A percentile compares a stretch with the other conserved stretches of the same genome.
Evolutionary conservation across 2,888 invertebrate species (phyloP).

Genomic region (Polietes domitor): DNA sequence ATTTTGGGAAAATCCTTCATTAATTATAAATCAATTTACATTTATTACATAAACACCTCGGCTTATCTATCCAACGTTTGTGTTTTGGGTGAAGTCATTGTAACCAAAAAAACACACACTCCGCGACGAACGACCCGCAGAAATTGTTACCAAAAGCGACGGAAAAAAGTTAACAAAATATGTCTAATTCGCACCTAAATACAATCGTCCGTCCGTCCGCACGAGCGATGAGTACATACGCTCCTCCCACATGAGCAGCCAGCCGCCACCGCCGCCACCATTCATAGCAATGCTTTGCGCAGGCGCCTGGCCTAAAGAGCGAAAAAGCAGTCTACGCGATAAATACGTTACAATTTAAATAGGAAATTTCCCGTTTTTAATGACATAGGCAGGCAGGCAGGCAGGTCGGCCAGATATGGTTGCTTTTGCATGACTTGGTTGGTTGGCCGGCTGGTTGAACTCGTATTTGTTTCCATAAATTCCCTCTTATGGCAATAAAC

Average conservation of each 20-base stretch:
- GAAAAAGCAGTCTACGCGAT: slow-evolving; percentile 11
- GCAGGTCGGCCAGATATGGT: background rate
- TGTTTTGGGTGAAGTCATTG: slow-evolving; percentile 14
- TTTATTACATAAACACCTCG: slow-evolving; percentile 2
- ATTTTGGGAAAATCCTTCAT: slow-evolving; percentile 49
- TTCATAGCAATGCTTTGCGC: slow-evolving; percentile 28
- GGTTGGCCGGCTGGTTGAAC: slow-evolving; percentile 23
- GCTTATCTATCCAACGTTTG: background rate
- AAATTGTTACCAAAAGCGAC: slow-evolving; percentile 20
- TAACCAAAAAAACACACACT: background rate
- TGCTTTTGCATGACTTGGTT: slow-evolving; percentile 1
- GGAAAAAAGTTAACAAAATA: background rate
- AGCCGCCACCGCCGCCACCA: background rate
- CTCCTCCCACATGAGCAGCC: background rate
- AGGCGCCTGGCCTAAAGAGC: slow-evolving; percentile 37
- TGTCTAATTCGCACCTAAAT: slow-evolving; percentile 30
- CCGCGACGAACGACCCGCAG: slow-evolving; percentile 17
- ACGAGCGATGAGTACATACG: background rate
- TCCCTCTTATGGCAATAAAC: background rate
- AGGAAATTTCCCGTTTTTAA: slow-evolving; percentile 46
- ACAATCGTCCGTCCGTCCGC: background rate
- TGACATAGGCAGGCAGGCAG: background rate
- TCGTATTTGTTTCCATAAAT: slow-evolving; percentile 1
- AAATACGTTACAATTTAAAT: slow-evolving; percentile 52
- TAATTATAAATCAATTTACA: slow-evolving; percentile 51